A percentile compares a stretch with the other conserved stretches of the same genome.
Conservation (phyloP, 2,113 vertebrate species). For the Neolamprologus cancellatus region DNA sequence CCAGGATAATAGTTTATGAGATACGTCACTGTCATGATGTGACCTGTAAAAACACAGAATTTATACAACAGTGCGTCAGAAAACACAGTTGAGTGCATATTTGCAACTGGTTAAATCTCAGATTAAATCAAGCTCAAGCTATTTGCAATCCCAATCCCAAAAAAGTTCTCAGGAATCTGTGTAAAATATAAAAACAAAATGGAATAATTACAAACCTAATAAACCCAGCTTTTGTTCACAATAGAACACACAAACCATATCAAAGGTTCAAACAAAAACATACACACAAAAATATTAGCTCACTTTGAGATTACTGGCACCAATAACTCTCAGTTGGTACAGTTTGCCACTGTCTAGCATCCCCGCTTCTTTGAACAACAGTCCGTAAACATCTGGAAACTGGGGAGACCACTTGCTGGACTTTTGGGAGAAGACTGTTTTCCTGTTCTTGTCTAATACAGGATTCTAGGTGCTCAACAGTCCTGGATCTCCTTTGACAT, state of each 20-base stretch:
- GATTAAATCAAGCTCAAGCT: not conserved
- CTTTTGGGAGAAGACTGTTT: not conserved
- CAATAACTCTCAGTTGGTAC: not conserved
- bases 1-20: conserved; percentile 79
- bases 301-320: not conserved
- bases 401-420: not conserved
- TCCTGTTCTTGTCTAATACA: not conserved
- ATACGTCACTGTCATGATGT: conserved; percentile 75
- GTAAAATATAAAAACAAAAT: not conserved
- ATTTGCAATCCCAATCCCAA: not conserved
- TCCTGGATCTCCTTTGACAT: not conserved
- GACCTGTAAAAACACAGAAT: conserved; percentile 62
- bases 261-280: not conserved
- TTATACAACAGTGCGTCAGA: not conserved
- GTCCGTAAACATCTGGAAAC: not conserved
- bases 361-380: not conserved
- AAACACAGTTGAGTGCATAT: not conserved
- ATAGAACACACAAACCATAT: not conserved
- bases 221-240: not conserved
- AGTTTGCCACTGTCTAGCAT: not conserved
- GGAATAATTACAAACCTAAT: not conserved
- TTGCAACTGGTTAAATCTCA: not conserved
- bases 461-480: not conserved
- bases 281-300: not conserved
- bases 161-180: not conserved